These are phyloP conservation scores for Caenorhabditis drosophilae DNA, from an alignment of 2,888 invertebrate genomes.

Conservation along the genomic window DNA sequence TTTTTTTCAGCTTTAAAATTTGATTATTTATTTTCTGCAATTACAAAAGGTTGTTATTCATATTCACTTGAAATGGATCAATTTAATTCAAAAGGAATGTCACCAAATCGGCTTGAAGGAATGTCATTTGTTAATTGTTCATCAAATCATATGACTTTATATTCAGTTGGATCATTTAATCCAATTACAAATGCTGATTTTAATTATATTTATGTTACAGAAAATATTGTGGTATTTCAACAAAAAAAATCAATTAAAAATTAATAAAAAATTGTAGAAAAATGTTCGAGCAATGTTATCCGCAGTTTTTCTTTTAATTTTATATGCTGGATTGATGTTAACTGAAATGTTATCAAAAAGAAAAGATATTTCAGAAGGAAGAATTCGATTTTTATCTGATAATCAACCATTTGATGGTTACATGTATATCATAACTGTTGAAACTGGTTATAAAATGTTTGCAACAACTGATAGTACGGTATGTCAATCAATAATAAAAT, in stretches of 20 bases:
- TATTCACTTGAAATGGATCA: conserved; percentile 33
- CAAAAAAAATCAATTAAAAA: not conserved
- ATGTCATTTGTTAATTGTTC: conserved; percentile 36
- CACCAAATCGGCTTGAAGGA: conserved; percentile 19
- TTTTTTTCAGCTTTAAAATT: conserved; percentile 19
- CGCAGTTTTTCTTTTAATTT: conserved; percentile 18
- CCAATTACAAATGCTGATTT: conserved; percentile 48
- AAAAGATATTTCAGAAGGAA: conserved; percentile 23
- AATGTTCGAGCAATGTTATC: conserved; percentile 30
- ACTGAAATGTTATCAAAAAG: conserved; percentile 8
- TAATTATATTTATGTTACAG: conserved; percentile 39
- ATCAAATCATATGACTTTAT: conserved; percentile 42
- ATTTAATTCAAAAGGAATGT: conserved; percentile 45
- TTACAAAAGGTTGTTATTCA: conserved; percentile 55
- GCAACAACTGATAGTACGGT: conserved; percentile 49
- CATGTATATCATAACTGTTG: conserved; percentile 49
- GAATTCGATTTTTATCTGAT: conserved; percentile 39
- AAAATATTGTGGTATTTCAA: conserved; percentile 22
- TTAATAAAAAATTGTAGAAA: conserved; percentile 6
- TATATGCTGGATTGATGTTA: conserved; percentile 16
- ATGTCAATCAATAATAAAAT: no score
- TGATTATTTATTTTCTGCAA: conserved; percentile 42
- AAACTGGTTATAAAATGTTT: conserved; percentile 55
- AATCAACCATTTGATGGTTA: conserved; percentile 51
- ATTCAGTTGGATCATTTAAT: conserved; percentile 47